Base-by-base conservation (phyloP, 30 jellyfish, hydroid and myxozoan genomes). In the Catostylus mosaicus region DNA sequence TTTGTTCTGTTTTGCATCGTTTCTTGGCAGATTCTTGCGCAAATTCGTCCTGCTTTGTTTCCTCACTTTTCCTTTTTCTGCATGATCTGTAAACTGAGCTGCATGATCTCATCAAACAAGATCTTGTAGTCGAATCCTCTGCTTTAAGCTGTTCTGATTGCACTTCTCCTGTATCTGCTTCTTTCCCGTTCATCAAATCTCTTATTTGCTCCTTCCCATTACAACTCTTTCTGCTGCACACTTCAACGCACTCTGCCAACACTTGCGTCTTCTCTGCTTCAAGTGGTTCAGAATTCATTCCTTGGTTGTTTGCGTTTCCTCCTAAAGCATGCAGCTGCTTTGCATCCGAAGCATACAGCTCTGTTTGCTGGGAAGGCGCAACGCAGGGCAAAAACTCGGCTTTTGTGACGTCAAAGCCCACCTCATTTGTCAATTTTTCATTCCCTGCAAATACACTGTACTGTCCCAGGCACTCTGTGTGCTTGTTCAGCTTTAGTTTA, bases 361-460 rank as follows among this genome's bases (percentile, higher is more conserved):
- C 71, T 3, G 20, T 27, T 3, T 27, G 5, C 37, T 27, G 71
- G n/a, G 1, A 4, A 6, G 6, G 35, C 6, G 9, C 46, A 14
- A 7, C 26, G 38, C 59, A 7, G 9, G 88, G 76, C 51, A 26
- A n/a, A 23, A 50, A 76, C 37, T 76, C 33, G 30, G 66, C 88
- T 3, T 33, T 37, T 33, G 78, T 33, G 0, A 76, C 78, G 30
- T 76, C 88, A 27, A 76, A 0, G 66, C 78, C 88, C 22, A 57
- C 19, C 32, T 76, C 71, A 30, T 57, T 60, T 20, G 76, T 18
- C 36, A 76, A 33, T 62, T 61, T 76, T 43, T 78, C 78, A 60
- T 76, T 76, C 27, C 78, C 88, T 5, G 88, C 88, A 76, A 76
- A 76, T n/a, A 54, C 76, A 40, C 88, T 76, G 45, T 76, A 54